Conservation (phyloP, 2,888 invertebrate species). For the Torymus auratus region DNA sequence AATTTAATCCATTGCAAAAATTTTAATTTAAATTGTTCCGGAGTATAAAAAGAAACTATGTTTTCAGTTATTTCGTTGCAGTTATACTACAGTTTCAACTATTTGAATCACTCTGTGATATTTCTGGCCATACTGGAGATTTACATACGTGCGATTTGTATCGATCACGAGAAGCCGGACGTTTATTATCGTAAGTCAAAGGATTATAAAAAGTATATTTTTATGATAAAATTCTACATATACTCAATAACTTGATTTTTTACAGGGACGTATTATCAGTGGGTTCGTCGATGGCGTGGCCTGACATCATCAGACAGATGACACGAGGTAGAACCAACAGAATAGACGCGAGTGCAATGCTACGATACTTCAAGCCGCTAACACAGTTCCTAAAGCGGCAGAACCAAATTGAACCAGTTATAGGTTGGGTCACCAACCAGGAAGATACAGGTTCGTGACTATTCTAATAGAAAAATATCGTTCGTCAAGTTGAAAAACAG, state of each 20-base stretch:
- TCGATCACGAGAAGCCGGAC: constrained; percentile 87
- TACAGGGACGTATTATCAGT: constrained; percentile 83
- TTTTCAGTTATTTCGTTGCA: constrained; percentile 87
- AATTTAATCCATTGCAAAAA: not conserved
- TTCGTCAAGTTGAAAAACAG: not conserved
- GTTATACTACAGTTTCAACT: constrained; percentile 91
- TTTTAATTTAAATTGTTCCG: not conserved
- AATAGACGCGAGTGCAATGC: constrained; percentile 86
- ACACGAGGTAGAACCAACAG: constrained; percentile 84
- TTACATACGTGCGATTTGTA: constrained; percentile 90
- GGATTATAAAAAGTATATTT: no score
- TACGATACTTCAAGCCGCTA: constrained; percentile 90
- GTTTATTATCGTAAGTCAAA: constrained; percentile 82
- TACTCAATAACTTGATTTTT: not conserved
- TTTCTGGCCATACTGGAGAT: constrained; percentile 84
- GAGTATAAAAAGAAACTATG: not conserved
- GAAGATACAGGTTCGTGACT: constrained; percentile 80
- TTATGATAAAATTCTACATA: not conserved
- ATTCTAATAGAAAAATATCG: not conserved
- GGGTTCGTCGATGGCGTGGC: constrained; percentile 83
- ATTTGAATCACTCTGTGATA: constrained; percentile 86
- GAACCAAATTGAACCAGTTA: constrained; percentile 84
- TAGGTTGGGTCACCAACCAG: constrained; percentile 86
- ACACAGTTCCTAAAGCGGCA: constrained; percentile 87
- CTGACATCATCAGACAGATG: constrained; percentile 85